Evolutionary conservation across 2,797 vertebrate species (phyloP), one percentile per base, ranked within the genome.

Genomic region (Carapus acus): DNA sequence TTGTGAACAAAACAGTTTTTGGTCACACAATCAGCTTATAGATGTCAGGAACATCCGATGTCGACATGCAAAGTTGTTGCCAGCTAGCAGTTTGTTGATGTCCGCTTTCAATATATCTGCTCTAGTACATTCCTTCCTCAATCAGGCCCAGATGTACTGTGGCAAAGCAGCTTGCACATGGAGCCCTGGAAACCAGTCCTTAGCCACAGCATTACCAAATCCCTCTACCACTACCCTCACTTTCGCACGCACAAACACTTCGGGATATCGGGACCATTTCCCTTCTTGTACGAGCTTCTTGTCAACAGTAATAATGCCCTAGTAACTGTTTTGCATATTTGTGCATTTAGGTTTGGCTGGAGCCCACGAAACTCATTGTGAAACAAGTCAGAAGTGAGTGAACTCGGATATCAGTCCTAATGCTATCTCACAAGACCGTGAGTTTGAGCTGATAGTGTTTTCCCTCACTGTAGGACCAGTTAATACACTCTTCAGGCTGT

Each of bases 311-410:
- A 16, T 24, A 19, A 9, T 37, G 27, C 27, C 17, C 24, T 17
- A 49, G 16, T 54, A 7, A 61, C 49, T 3, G 37, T 41, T 0
- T 27, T 15, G 0, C 1, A 0, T 75, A 74, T 71, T 31, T 75
- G 66, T 78, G n/a, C 68, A 73, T 77, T 76, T 77, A 98, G 96
- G 90, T 94, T 81, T 99, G 96, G 96, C 86, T 97, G 72, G 95
- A 99, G 61, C 90, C 94, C 21, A 90, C 90, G 69, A 99, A 99
- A 77, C 89, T 88, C 69, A 66, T 96, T 58, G 71, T 85, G 70
- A 94, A 89, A 76, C 95, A 97, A 93, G 86, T 94, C 70, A 88
- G 87, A 88, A 89, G 96, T 98, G 90, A 94, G 96, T 90, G 3
- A 42, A 46, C 54, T 54, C 31, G 41, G 41, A 34, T 29, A 22